These are phyloP conservation scores for Pseudomyrmex concolor DNA, from an alignment of 1,140 invertebrate genomes.

Conservation along the genomic window DNA sequence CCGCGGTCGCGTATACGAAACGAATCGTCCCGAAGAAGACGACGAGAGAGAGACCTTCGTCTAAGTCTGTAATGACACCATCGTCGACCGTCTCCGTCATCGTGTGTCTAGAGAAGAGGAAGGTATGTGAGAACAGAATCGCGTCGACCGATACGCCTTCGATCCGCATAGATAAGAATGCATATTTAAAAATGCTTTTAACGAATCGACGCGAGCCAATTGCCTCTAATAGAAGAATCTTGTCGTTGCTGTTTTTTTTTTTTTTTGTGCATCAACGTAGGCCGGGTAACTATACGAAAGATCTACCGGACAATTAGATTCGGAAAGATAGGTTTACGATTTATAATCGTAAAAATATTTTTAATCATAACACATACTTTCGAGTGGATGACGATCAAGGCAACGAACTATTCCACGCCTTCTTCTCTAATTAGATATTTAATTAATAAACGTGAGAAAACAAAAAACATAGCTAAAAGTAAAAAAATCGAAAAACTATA, in stretches of 20 bases:
- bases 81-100: background rate
- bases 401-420: background rate
- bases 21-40: slow-evolving; percentile 24
- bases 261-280: background rate
- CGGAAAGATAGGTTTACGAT: slow-evolving; percentile 55
- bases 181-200: slow-evolving; percentile 83
- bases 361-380: background rate
- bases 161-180: slow-evolving; percentile 77
- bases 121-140: slow-evolving; percentile 54
- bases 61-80: slow-evolving; percentile 47
- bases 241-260: slow-evolving; percentile 64
- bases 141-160: slow-evolving; percentile 63
- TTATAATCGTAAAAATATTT: slow-evolving; percentile 16
- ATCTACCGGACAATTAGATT: slow-evolving; percentile 66
- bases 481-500: no score
- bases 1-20: slow-evolving; percentile 15
- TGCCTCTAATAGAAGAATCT: slow-evolving; percentile 77
- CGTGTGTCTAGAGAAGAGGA: background rate
- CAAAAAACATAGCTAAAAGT: no score
- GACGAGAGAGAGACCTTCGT: slow-evolving; percentile 13
- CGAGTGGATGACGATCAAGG: background rate
- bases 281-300: slow-evolving; percentile 2
- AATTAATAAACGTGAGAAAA: background rate
- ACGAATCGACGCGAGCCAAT: slow-evolving; percentile 64
- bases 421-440: background rate